Percentiles rank a stretch among this genome's conserved stretches.
These are phyloP conservation scores for Creontiades dilutus DNA, from an alignment of 2,888 invertebrate species.

Conservation along the genomic window DNA sequence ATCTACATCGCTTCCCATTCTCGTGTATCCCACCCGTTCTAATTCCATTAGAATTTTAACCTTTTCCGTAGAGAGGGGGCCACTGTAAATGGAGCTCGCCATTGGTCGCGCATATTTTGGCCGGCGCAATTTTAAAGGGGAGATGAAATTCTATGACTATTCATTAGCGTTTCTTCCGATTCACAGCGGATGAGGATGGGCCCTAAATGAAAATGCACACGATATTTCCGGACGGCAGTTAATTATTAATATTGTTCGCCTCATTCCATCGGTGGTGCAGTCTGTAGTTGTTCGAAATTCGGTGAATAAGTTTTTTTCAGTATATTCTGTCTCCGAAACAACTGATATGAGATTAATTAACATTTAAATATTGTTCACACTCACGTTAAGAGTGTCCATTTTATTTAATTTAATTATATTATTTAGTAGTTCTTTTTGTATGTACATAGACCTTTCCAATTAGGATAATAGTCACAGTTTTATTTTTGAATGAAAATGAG, in stretches of 20 bases:
- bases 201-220: not conserved
- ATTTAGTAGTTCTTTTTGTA: too few relatives aligned
- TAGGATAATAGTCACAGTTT: too few relatives aligned
- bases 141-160: conserved; percentile 29
- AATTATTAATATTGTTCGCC: not conserved
- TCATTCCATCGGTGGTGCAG: not conserved
- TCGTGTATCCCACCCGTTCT: conserved; percentile 25
- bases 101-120: not conserved
- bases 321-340: too few relatives aligned
- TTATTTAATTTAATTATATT: too few relatives aligned
- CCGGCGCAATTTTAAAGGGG: not conserved
- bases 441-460: too few relatives aligned
- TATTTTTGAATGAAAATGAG: too few relatives aligned
- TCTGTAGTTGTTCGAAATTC: too few relatives aligned
- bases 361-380: too few relatives aligned
- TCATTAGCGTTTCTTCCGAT: conserved; percentile 30
- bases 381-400: too few relatives aligned
- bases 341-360: too few relatives aligned
- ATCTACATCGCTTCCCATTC: conserved; percentile 11
- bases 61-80: conserved; percentile 26
- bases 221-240: not conserved
- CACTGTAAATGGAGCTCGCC: not conserved
- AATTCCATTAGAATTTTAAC: conserved; percentile 40
- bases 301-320: too few relatives aligned
- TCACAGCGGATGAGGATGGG: conserved; percentile 37